phyloP scores from a whole-genome alignment of 2,797 vertebrate species.

The Oreonectes daqikongensis region DNA sequence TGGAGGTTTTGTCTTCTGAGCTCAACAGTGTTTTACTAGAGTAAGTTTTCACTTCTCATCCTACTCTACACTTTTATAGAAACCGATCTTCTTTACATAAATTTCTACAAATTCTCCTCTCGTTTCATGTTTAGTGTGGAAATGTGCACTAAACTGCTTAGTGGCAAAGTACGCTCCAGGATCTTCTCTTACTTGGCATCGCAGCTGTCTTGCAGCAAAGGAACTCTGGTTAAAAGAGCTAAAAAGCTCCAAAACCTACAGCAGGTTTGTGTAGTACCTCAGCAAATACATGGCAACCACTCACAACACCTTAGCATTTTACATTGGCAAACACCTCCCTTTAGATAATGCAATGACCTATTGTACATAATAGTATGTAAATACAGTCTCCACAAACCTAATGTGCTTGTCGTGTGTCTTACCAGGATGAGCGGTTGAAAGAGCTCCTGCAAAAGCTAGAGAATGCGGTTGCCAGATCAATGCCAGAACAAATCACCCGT shows the following conservation, averaged over 20 bases:
- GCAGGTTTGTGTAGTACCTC: constrained; percentile 50
- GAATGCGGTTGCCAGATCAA: constrained; percentile 83
- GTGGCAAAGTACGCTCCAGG: constrained; percentile 80
- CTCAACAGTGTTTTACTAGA: constrained; percentile 45
- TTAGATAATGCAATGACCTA: no score
- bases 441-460: constrained; percentile 83
- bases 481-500: constrained; percentile 89
- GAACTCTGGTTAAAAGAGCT: constrained; percentile 86
- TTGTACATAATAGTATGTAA: no score
- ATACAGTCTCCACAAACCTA: no score
- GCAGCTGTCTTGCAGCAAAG: constrained; percentile 90
- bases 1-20: constrained; percentile 45
- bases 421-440: constrained; percentile 79
- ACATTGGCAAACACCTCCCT: no score
- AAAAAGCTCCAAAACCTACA: constrained; percentile 83
- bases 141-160: constrained; percentile 70
- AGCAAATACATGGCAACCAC: neutral
- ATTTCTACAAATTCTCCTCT: neutral
- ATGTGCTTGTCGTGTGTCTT: constrained; percentile 12
- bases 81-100: neutral
- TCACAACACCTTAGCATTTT: neutral
- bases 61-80: no score
- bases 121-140: constrained; percentile 37
- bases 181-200: constrained; percentile 88
- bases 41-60: constrained; percentile 23